A percentile compares a stretch with the other conserved stretches of the same genome.
Evolutionary conservation across 2,113 vertebrate species (phyloP).

Genomic region (Etheostoma cragini): DNA sequence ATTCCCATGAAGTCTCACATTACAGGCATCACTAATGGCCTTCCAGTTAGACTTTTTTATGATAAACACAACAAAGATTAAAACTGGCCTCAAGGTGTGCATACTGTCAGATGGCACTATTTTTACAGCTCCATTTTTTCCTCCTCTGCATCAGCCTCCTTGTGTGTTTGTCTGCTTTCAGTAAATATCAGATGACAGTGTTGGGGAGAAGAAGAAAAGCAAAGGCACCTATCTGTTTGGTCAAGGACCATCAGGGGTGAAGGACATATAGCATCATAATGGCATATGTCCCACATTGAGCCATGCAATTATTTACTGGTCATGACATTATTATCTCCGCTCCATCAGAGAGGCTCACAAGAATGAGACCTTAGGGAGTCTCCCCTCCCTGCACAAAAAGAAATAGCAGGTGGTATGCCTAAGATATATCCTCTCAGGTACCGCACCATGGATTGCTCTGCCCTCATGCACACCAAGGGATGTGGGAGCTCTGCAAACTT

Average conservation of each 20-base stretch:
- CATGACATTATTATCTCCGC: slow-evolving; percentile 89
- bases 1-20: slow-evolving; percentile 26
- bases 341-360: slow-evolving; percentile 87
- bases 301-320: slow-evolving; percentile 89
- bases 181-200: slow-evolving; percentile 67
- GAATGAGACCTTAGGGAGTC: slow-evolving; percentile 84
- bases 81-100: slow-evolving; percentile 23
- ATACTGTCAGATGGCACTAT: not conserved
- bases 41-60: slow-evolving; percentile 26
- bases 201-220: slow-evolving; percentile 38
- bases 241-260: slow-evolving; percentile 84
- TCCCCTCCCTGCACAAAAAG: slow-evolving; percentile 79
- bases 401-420: slow-evolving; percentile 87
- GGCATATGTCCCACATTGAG: slow-evolving; percentile 87
- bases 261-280: slow-evolving; percentile 85
- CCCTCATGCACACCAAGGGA: slow-evolving; percentile 78
- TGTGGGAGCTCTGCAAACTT: slow-evolving; percentile 70
- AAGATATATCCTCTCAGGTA: slow-evolving; percentile 80
- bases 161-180: slow-evolving; percentile 35
- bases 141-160: slow-evolving; percentile 24
- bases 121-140: slow-evolving; percentile 7
- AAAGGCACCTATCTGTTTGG: slow-evolving; percentile 76
- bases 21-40: slow-evolving; percentile 6
- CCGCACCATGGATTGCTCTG: slow-evolving; percentile 82
- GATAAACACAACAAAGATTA: not conserved